Conservation (phyloP, 2,888 invertebrate species). For the Drosophila paranaensis region DNA sequence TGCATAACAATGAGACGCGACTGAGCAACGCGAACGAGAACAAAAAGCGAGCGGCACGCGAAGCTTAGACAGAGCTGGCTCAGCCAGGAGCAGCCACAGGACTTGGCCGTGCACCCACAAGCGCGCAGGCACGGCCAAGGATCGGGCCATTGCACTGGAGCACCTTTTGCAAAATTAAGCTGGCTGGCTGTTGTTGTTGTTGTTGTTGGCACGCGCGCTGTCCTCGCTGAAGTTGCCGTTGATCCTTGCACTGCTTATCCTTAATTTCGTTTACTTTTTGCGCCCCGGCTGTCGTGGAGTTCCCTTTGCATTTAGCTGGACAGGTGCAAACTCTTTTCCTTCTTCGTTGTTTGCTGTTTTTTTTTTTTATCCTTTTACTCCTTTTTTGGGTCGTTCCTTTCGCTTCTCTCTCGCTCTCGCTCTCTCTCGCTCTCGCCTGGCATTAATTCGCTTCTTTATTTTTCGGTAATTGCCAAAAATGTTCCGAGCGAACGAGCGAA, state of each 20-base stretch:
- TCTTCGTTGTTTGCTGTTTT: too few relatives aligned
- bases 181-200: conserved; percentile 28
- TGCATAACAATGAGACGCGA: conserved; percentile 73
- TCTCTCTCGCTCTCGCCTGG: conserved; percentile 23
- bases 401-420: conserved; percentile 1
- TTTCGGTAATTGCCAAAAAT: conserved; percentile 76
- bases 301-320: conserved; percentile 36
- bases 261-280: conserved; percentile 61
- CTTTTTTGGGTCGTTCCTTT: neutral
- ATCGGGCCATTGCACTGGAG: conserved; percentile 18
- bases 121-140: conserved; percentile 8
- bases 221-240: conserved; percentile 30
- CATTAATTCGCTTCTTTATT: conserved; percentile 70
- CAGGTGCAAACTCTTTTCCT: conserved; percentile 58
- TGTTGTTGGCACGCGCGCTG: conserved; percentile 43
- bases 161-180: conserved; percentile 69
- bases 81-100: conserved; percentile 6
- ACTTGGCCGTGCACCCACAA: conserved; percentile 26
- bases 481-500: conserved; percentile 72
- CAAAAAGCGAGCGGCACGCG: conserved; percentile 55
- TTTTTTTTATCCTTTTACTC: neutral
- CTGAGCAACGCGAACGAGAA: conserved; percentile 21
- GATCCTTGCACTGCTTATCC: conserved; percentile 70
- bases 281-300: conserved; percentile 39
- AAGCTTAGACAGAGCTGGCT: conserved; percentile 35